A percentile compares a stretch with the other conserved stretches of the same genome.
phyloP scores from a whole-genome alignment of 2,113 vertebrate species.

The Caloenas nicobarica region DNA sequence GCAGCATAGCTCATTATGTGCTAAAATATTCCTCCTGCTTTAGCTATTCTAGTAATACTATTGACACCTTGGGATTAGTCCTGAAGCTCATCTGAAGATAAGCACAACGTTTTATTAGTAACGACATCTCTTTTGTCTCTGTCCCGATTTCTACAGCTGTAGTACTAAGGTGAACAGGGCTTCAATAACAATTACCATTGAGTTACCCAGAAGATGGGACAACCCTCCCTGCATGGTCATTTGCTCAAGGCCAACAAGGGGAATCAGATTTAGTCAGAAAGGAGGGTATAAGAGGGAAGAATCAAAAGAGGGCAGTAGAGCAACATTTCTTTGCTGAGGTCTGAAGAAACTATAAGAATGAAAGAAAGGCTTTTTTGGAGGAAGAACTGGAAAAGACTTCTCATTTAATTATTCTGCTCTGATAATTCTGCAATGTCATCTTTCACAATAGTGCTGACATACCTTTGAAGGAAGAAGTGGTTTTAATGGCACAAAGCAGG shows the following conservation, averaged over 20 bases:
- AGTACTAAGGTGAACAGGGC: neutral
- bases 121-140: neutral
- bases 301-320: neutral
- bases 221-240: neutral
- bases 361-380: neutral
- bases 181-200: neutral
- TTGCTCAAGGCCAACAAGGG: neutral
- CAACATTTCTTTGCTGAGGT: neutral
- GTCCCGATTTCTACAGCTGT: neutral
- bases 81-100: neutral
- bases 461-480: neutral
- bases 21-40: neutral
- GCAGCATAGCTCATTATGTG: neutral
- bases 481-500: neutral
- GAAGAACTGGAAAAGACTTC: neutral
- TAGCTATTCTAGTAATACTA: neutral
- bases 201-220: neutral
- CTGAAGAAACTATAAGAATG: neutral
- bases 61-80: neutral
- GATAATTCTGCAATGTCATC: neutral
- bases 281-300: neutral
- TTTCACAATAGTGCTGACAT: neutral
- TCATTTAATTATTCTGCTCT: neutral
- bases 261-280: neutral
- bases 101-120: neutral